These are phyloP conservation scores for Formica aserva DNA, from an alignment of 2,888 invertebrate genomes.

Conservation along the genomic window DNA sequence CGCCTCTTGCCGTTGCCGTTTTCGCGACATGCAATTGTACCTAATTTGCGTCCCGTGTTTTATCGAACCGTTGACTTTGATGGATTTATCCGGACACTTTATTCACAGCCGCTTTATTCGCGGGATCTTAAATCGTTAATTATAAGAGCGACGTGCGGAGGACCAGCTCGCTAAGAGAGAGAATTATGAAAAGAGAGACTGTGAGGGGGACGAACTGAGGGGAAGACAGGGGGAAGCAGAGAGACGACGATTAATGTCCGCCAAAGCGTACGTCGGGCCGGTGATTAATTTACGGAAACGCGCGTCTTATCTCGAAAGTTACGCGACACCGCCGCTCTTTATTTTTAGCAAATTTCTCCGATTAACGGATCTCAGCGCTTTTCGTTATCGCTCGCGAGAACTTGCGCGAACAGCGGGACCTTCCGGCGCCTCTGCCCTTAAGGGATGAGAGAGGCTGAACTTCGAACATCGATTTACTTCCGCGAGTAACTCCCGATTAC, in stretches of 20 bases:
- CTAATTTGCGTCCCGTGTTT: conserved; percentile 48
- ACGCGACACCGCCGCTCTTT: conserved; percentile 49
- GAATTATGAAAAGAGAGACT: conserved; percentile 43
- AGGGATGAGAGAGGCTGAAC: conserved; percentile 34
- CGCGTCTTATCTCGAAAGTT: conserved; percentile 69
- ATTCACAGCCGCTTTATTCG: conserved; percentile 50
- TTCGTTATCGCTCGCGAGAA: conserved; percentile 59
- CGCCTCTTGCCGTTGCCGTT: conserved; percentile 2
- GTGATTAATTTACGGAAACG: conserved; percentile 74
- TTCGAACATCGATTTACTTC: conserved; percentile 49
- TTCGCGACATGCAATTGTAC: conserved; percentile 36
- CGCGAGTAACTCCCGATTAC: conserved; percentile 51
- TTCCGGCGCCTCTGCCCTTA: conserved; percentile 8
- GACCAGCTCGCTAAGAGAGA: conserved; percentile 35
- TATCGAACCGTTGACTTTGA: conserved; percentile 55
- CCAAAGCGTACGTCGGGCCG: conserved; percentile 58
- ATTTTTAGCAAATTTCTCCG: conserved; percentile 67
- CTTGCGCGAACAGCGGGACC: conserved; percentile 31
- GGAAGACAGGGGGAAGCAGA: neutral
- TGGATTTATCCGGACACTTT: conserved; percentile 55
- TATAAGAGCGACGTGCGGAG: conserved; percentile 42
- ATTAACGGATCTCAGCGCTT: conserved; percentile 74
- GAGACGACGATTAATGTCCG: conserved; percentile 66
- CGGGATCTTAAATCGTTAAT: conserved; percentile 52
- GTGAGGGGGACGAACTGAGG: neutral